Evolutionary conservation across 2,797 vertebrate species (phyloP).

Genomic region (Chiroxiphia lanceolata): DNA sequence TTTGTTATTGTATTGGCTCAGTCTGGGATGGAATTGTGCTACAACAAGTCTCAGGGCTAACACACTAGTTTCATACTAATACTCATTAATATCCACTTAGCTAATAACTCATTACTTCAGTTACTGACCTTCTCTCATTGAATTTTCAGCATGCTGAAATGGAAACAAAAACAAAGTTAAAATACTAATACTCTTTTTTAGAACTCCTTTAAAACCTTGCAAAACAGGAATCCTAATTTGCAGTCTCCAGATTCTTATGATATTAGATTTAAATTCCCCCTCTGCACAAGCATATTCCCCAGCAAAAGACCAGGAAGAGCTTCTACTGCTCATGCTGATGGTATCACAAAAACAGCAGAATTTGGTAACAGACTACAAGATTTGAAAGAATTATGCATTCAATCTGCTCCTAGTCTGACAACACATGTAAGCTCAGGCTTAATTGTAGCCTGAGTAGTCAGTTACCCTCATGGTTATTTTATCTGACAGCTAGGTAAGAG

Average conservation of each 20-base stretch:
- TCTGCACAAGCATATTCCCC: rapidly evolving
- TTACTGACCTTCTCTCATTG: background rate
- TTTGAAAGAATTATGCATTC: background rate
- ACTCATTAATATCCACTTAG: background rate
- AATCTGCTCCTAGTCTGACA: background rate
- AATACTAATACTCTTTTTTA: background rate
- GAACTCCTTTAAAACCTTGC: background rate
- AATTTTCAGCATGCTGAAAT: background rate
- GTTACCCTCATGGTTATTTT: background rate
- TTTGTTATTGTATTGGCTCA: background rate
- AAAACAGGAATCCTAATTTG: background rate
- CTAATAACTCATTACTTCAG: background rate
- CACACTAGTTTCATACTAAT: background rate
- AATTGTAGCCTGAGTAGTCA: background rate
- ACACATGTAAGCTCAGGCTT: background rate
- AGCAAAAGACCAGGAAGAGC: background rate
- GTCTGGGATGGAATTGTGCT: background rate
- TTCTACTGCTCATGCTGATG: background rate
- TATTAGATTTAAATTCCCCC: background rate
- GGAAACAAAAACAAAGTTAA: background rate
- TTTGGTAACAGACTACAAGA: background rate
- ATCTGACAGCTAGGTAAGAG: background rate
- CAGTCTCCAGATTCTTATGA: background rate
- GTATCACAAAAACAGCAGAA: background rate
- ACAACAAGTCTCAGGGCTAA: background rate